A percentile compares a stretch with the other conserved stretches of the same genome.
Evolutionary conservation across 2,888 invertebrate genomes (phyloP).

Genomic region (Diarsia brunnea): DNA sequence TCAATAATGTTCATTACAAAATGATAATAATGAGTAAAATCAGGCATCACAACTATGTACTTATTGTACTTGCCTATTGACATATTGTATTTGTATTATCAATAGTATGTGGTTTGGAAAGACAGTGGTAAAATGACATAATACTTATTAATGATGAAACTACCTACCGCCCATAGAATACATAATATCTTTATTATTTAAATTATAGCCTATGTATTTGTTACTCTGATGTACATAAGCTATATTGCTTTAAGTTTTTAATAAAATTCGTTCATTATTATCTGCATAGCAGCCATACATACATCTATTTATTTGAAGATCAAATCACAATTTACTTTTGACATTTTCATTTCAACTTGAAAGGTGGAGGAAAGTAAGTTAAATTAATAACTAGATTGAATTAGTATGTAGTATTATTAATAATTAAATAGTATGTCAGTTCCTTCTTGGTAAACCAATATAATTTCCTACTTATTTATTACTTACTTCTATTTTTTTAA

Average conservation of each 20-base stretch:
- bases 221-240: neutral
- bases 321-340: neutral
- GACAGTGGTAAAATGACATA: neutral
- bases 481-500: too few species aligned
- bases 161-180: neutral
- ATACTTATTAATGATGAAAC: neutral
- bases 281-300: neutral
- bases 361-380: neutral
- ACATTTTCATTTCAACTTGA: neutral
- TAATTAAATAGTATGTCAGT: too few species aligned
- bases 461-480: too few species aligned
- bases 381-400: too few species aligned
- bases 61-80: neutral
- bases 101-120: neutral
- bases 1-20: constrained; percentile 24
- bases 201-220: neutral
- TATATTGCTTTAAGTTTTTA: neutral
- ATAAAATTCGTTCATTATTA: neutral
- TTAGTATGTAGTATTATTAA: too few species aligned
- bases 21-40: neutral
- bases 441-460: neutral
- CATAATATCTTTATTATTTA: neutral
- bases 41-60: neutral
- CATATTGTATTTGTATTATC: neutral
- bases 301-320: neutral